Evolutionary conservation across 1,140 invertebrate species (phyloP).

Genomic region (Bombus affinis): DNA sequence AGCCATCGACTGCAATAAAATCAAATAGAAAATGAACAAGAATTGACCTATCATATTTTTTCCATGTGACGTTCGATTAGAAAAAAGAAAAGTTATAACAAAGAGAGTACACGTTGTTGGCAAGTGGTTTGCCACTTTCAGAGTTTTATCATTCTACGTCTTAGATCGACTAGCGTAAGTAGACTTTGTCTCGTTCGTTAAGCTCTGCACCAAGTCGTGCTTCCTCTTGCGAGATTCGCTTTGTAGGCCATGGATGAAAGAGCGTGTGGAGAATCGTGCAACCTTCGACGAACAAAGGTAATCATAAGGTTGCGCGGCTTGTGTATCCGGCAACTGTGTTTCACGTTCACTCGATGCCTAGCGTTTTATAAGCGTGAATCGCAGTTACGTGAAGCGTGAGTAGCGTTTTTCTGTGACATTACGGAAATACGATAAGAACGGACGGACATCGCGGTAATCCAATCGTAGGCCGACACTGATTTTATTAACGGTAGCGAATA

Average conservation of each 20-base stretch:
- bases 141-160: neutral
- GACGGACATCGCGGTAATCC: neutral
- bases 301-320: slow-evolving; percentile 57
- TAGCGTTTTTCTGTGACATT: neutral
- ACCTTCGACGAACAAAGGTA: slow-evolving; percentile 60
- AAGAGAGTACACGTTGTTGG: neutral
- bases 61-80: too few relatives aligned
- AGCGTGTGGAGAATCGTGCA: slow-evolving; percentile 50
- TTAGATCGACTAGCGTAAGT: too few relatives aligned
- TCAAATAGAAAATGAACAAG: too few relatives aligned
- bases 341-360: slow-evolving; percentile 12
- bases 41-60: too few relatives aligned
- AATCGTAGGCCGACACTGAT: neutral
- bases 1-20: too few relatives aligned
- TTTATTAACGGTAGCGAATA: neutral
- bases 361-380: neutral
- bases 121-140: neutral
- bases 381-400: neutral
- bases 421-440: slow-evolving; percentile 3
- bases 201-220: neutral
- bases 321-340: slow-evolving; percentile 46
- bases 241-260: slow-evolving; percentile 42
- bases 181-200: neutral
- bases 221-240: slow-evolving; percentile 27
- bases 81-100: neutral